These are phyloP conservation scores for Enteromius afrohamiltoni DNA, from an alignment of 2,797 vertebrate species.

Conservation along the genomic window DNA sequence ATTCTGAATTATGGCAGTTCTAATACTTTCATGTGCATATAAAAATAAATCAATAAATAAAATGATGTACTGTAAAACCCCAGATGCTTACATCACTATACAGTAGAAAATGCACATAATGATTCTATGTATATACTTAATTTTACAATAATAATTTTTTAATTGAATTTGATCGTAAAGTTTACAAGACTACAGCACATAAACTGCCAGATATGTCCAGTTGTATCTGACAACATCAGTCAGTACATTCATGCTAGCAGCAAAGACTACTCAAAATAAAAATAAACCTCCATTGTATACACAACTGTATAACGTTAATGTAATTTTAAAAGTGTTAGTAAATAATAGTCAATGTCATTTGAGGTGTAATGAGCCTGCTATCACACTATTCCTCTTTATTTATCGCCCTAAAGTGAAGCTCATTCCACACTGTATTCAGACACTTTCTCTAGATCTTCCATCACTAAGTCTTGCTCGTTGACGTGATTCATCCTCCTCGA, in stretches of 20 bases:
- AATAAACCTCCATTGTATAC: neutral
- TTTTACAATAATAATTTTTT: slow-evolving; percentile 3
- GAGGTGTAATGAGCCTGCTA: neutral
- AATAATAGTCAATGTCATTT: slow-evolving; percentile 5
- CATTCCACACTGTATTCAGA: slow-evolving; percentile 74
- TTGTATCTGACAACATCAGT: neutral
- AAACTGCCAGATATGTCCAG: neutral
- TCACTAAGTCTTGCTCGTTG: slow-evolving; percentile 79
- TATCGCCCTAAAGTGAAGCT: slow-evolving; percentile 66
- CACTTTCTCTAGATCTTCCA: slow-evolving; percentile 80
- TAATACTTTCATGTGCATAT: neutral
- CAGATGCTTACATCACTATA: neutral
- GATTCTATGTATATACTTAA: neutral
- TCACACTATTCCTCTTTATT: neutral
- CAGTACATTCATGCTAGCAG: slow-evolving; percentile 40
- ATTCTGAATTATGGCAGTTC: slow-evolving; percentile 16
- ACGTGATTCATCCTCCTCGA: slow-evolving; percentile 72
- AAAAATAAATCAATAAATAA: slow-evolving; percentile 1
- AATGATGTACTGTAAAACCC: neutral
- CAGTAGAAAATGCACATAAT: neutral
- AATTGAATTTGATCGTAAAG: neutral
- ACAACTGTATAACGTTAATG: neutral
- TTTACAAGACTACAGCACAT: neutral
- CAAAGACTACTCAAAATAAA: neutral
- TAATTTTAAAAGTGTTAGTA: neutral